Evolutionary conservation across 1,140 invertebrate species (phyloP).

Genomic region (Sipha flava): DNA sequence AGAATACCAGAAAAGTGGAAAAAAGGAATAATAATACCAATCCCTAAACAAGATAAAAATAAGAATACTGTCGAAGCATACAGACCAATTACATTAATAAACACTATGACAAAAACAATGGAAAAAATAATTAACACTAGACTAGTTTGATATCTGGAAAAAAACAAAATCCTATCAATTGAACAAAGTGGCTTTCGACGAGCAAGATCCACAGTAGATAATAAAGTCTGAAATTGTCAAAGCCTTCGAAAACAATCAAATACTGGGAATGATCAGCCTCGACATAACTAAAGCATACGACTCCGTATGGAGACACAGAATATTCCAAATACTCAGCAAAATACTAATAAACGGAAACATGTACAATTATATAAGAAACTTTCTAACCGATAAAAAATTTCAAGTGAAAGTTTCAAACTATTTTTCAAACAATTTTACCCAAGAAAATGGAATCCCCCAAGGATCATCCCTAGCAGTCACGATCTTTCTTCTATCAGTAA

Average conservation of each 20-base stretch:
- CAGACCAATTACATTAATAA: not conserved
- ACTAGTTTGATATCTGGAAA: not conserved
- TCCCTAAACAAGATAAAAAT: not conserved
- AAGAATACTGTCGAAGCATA: not conserved
- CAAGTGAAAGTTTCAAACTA: not conserved
- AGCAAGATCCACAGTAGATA: not conserved
- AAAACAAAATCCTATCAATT: not conserved
- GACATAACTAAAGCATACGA: too few species aligned
- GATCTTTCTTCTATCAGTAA: not conserved
- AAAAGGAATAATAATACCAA: not conserved
- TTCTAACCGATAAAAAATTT: not conserved
- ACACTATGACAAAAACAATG: not conserved
- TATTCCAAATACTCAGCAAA: not conserved
- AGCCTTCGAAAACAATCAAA: not conserved
- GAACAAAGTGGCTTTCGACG: not conserved
- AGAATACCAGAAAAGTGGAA: not conserved
- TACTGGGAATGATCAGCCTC: not conserved
- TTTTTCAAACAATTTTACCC: not conserved
- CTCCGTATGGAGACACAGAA: not conserved
- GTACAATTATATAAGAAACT: not conserved
- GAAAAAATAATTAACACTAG: not conserved
- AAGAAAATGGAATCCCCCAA: conserved; percentile 11
- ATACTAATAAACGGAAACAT: not conserved
- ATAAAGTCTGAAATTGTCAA: conserved; percentile 5
- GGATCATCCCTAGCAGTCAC: not conserved